Conservation (phyloP, 2,113 vertebrate species). For the Stictonetta naevosa region DNA sequence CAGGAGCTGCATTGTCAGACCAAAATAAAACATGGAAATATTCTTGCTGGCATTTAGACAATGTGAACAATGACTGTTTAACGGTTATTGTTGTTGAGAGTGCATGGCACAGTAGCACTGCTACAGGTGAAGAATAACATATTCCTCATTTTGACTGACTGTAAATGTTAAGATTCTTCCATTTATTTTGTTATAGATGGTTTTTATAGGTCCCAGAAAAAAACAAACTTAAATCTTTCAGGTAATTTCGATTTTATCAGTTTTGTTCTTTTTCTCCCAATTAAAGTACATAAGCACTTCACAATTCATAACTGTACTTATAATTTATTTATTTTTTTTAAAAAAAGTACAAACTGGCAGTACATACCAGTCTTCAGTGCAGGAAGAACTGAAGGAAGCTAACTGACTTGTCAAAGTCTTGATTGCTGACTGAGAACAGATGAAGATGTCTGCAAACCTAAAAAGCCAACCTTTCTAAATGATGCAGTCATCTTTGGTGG, state of each 20-base stretch:
- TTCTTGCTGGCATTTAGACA: background rate
- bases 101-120: background rate
- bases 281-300: background rate
- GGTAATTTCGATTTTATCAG: too few species aligned
- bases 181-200: background rate
- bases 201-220: background rate
- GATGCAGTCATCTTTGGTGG: background rate
- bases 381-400: background rate
- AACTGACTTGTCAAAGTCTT: background rate
- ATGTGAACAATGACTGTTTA: background rate
- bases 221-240: background rate
- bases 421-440: too few species aligned
- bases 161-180: background rate
- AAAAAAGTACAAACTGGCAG: background rate
- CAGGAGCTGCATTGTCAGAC: background rate
- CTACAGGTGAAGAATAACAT: background rate
- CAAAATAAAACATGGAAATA: background rate
- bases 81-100: background rate
- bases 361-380: background rate
- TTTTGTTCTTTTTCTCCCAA: background rate
- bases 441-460: background rate
- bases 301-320: background rate
- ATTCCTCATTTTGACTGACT: background rate
- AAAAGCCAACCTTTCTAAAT: background rate
- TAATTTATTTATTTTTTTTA: background rate